Evolutionary conservation across 2,797 vertebrate genomes (phyloP), one percentile per base, ranked within the genome.

Genomic region (Pseudochaenichthys georgianus): DNA sequence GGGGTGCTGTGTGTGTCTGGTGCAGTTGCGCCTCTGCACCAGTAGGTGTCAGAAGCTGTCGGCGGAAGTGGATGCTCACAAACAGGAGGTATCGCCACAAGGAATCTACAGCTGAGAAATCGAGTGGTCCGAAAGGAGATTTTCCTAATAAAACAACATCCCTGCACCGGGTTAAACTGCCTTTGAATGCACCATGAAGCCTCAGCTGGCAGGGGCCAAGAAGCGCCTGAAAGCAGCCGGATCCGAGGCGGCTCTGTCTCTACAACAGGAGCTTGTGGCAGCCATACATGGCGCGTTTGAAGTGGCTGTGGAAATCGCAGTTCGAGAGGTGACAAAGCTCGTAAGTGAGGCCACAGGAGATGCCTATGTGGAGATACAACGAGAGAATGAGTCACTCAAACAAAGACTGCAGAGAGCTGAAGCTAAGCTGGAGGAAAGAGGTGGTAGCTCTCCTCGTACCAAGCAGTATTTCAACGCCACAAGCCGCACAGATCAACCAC

Each of bases 211-310:
- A 0, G 58, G 21, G 9, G 43, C 31, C 0, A 45, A 21, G 16
- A 71, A 2, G 8, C 52, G 21, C 0, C 42, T 3, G 0, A 45
- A 73, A 38, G 0, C 57, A 0, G 1, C 41, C 11, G 70, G 21
- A n/a, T 53, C 71, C 0, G 89, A 87, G 13, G 70, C 89, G 4
- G 84, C 86, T 8, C 64, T 70, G 21, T 90, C 81, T 34, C 76
- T 95, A 12, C 88, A 92, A 11, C 89, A 93, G 16, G 92, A 94
- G 79, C 92, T 95, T 0, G 79, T 90, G 0, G 88, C 91, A 1
- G 93, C 92, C 0, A 92, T 95, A 9, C 93, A 91, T 1, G 88
- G 89, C 6, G 94, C 94, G 0, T 94, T 95, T 58, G 90, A 94
- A 7, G 92, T 93, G 71, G 95, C 94, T 0, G 90, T 95, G 64